Evolutionary conservation across 2,888 invertebrate species (phyloP).

Genomic region (Mylabris sibirica): DNA sequence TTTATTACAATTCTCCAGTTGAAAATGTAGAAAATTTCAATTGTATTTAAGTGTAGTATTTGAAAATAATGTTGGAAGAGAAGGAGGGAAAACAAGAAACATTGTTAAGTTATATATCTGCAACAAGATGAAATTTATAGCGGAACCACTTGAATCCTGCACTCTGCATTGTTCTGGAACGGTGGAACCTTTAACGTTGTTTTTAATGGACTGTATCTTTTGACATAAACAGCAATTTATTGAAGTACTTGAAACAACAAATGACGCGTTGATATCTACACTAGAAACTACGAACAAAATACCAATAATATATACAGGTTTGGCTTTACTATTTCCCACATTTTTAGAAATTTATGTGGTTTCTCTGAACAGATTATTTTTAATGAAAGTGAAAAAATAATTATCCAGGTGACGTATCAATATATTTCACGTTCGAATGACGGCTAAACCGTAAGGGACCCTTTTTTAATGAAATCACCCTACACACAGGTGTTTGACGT

Average conservation of each 20-base stretch:
- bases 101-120: neutral
- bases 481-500: neutral
- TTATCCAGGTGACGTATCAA: neutral
- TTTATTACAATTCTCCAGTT: neutral
- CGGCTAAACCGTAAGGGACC: neutral
- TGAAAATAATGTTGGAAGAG: neutral
- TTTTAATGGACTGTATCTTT: conserved; percentile 31
- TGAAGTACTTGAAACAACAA: conserved; percentile 12
- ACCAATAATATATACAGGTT: neutral
- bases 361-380: too few relatives aligned
- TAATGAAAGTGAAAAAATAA: too few relatives aligned
- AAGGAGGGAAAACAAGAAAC: neutral
- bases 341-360: too few relatives aligned
- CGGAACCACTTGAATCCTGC: conserved; percentile 23
- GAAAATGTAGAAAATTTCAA: neutral
- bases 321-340: neutral
- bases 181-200: conserved; percentile 28
- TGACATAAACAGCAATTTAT: conserved; percentile 11
- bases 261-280: neutral
- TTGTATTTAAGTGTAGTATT: neutral
- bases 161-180: conserved; percentile 30
- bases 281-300: neutral
- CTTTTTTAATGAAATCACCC: neutral
- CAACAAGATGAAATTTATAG: conserved; percentile 12
- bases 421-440: neutral